Conservation (phyloP, 2,888 invertebrate species). For the Monopis laevigella region DNA sequence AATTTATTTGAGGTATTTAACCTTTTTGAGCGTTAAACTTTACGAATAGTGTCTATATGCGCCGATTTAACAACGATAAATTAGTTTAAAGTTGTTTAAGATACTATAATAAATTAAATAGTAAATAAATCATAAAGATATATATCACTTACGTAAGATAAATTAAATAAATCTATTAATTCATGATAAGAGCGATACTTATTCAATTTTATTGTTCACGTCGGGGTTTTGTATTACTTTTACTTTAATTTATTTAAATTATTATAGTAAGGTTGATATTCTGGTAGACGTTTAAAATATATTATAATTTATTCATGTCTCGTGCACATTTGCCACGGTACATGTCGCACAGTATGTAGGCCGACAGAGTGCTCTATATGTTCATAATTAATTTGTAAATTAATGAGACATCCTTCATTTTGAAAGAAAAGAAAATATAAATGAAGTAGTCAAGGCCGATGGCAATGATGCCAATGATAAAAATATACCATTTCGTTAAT, state of each 20-base stretch:
- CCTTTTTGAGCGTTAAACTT: too few relatives aligned
- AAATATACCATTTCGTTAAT: not conserved
- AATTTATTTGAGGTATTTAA: too few relatives aligned
- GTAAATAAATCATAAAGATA: too few relatives aligned
- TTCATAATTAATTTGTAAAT: conserved; percentile 6
- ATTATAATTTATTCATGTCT: conserved; percentile 17
- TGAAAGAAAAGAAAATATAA: too few relatives aligned
- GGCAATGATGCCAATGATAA: not conserved
- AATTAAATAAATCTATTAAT: not conserved
- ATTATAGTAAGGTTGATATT: conserved; percentile 2
- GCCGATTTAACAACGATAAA: too few relatives aligned
- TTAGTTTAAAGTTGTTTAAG: too few relatives aligned
- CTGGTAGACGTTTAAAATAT: conserved; percentile 14
- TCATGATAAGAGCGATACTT: not conserved
- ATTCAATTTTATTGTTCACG: not conserved
- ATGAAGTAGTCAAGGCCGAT: too few relatives aligned
- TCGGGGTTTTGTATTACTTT: conserved; percentile 6
- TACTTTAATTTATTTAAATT: conserved; percentile 11
- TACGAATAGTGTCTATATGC: too few relatives aligned
- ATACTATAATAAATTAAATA: too few relatives aligned
- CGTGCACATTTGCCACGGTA: conserved; percentile 5
- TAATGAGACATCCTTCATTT: too few relatives aligned
- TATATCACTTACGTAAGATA: too few relatives aligned
- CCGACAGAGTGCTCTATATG: conserved; percentile 5
- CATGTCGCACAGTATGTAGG: conserved; percentile 4